Percentiles rank a stretch among this genome's conserved stretches.
Conservation (phyloP, 2,888 invertebrate species). For the Cheilosia vulpina region DNA sequence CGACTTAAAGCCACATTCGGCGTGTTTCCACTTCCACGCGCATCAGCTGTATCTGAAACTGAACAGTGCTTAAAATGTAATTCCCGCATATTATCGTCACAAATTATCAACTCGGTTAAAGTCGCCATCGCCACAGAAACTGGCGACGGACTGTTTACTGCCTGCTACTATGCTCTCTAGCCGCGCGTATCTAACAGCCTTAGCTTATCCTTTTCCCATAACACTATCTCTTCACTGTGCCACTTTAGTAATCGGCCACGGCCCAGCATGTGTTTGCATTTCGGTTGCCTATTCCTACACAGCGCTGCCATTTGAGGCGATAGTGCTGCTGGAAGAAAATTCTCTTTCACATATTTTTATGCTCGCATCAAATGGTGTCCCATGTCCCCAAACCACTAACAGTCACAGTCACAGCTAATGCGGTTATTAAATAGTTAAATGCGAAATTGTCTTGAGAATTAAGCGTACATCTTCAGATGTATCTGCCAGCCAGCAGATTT, state of each 20-base stretch:
- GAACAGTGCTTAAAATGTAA: slow-evolving; percentile 46
- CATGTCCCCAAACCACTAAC: slow-evolving; percentile 1
- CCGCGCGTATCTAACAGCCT: slow-evolving; percentile 46
- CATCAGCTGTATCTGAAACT: slow-evolving; percentile 30
- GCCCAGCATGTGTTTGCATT: slow-evolving; percentile 13
- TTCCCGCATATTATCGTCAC: slow-evolving; percentile 66
- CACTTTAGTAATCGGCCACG: slow-evolving; percentile 58
- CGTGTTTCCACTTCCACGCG: slow-evolving; percentile 53
- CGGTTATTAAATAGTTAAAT: slow-evolving; percentile 63
- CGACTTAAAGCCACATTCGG: slow-evolving; percentile 66
- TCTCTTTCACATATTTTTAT: slow-evolving; percentile 31
- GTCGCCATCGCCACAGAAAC: slow-evolving; percentile 8
- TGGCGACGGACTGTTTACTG: slow-evolving; percentile 26
- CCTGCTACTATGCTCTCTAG: slow-evolving; percentile 31
- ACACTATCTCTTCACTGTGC: slow-evolving; percentile 58
- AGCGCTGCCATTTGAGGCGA: slow-evolving; percentile 15
- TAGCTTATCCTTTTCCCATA: slow-evolving; percentile 67
- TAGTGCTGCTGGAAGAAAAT: slow-evolving; percentile 8
- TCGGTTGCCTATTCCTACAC: slow-evolving; percentile 7
- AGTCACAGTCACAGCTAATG: slow-evolving; percentile 29
- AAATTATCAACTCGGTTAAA: slow-evolving; percentile 52
- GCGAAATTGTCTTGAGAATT: slow-evolving; percentile 50
- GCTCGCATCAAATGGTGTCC: slow-evolving; percentile 28
- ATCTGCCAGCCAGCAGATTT: slow-evolving; percentile 59
- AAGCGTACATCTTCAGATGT: slow-evolving; percentile 26